phyloP scores from a whole-genome alignment of 2,888 invertebrate genomes.

The Eilema griseolum region DNA sequence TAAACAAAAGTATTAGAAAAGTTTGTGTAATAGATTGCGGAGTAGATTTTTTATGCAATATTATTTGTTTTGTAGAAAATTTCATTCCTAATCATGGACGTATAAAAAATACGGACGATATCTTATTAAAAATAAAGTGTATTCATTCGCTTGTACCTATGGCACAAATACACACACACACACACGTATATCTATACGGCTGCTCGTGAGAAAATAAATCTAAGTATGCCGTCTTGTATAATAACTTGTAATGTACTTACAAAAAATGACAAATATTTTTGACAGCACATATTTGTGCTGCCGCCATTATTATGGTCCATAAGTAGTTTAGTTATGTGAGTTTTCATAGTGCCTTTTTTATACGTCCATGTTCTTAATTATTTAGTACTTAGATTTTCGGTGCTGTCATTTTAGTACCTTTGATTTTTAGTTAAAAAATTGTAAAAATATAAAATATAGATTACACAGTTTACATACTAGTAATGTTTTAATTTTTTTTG shows the following conservation, averaged over 20 bases:
- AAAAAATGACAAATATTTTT: background rate
- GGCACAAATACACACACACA: background rate
- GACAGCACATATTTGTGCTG: background rate
- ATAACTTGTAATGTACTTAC: background rate
- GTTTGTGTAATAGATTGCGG: constrained; percentile 33
- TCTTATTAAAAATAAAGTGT: background rate
- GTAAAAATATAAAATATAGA: constrained; percentile 34
- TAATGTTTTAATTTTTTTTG: constrained; percentile 60
- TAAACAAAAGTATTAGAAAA: constrained; percentile 42
- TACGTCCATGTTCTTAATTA: constrained; percentile 21
- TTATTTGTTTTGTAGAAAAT: constrained; percentile 42
- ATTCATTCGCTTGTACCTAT: background rate
- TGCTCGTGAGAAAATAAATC: too few species aligned
- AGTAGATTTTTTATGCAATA: constrained; percentile 43
- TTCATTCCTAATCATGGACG: constrained; percentile 50
- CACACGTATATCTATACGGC: too few species aligned
- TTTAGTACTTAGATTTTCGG: constrained; percentile 56
- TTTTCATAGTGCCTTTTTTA: background rate
- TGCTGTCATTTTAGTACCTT: constrained; percentile 49
- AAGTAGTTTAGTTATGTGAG: background rate
- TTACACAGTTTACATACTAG: constrained; percentile 30
- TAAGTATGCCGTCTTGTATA: background rate
- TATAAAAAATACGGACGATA: background rate
- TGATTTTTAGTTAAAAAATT: constrained; percentile 38
- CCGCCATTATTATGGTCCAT: background rate